Base-by-base conservation (phyloP, 2,113 vertebrate genomes). In the Pterocles burchelli region DNA sequence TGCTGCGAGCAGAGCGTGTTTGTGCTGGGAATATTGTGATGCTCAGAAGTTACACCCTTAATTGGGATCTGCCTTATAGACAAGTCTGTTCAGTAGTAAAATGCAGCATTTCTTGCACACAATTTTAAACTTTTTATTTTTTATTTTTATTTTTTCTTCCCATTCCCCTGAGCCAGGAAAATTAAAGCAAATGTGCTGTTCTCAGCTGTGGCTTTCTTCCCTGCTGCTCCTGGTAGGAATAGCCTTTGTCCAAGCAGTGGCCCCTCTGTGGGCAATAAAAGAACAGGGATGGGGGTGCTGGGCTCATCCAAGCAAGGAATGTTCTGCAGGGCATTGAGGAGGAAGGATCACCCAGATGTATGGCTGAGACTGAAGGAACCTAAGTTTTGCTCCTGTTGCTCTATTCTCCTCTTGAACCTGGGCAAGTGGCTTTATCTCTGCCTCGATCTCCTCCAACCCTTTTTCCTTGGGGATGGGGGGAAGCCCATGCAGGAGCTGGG, bases 241-340 rank as follows among this genome's bases (percentile, higher is more conserved):
- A 49, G 19, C 19, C 13, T 43, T n/a, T 75, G 74, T 19, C 68
- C 6, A 45, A 57, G 72, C 16, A 72, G 9, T 10, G 38, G 29
- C 15, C 34, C 20, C 8, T 88, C 45, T 17, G 29, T 6, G 3
- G 51, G 51, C 8, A 36, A 22, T 31, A 72, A 54, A 41, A 43
- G 16, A 70, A 9, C 9, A 46, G 36, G 26, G n/a, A 3, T 25
- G 24, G 19, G 28, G 6, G 1, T 34, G 26, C 8, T 1, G 2
- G n/a, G 31, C 8, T 80, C 55, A 46, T 24, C 46, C 11, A n/a
- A 46, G 55, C 16, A 9, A 46, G 36, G 31, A 73, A 54, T 17
- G 36, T 80, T 20, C 49, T 18, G 19, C 6, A 7, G 28, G 43
- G 8, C 11, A 13, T 16, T 14, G 28, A n/a, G 45, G 54, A 80